Conservation (phyloP, 2,888 invertebrate genomes). For the Xestia sexstrigata region DNA sequence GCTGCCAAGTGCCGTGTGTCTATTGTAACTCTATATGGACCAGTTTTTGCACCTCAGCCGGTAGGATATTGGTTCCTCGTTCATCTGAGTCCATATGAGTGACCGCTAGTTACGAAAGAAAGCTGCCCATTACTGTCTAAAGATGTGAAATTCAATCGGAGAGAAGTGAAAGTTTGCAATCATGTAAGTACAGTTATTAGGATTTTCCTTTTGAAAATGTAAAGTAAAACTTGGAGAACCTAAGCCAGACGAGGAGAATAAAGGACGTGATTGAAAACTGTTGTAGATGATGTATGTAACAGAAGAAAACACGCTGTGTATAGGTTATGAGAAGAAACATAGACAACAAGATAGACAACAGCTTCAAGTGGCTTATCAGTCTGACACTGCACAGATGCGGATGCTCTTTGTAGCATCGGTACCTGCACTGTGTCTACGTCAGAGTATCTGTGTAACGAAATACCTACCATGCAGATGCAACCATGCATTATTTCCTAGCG, state of each 20-base stretch:
- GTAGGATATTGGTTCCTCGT: conserved; percentile 28
- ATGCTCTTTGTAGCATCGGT: neutral
- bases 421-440: neutral
- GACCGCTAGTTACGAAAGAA: conserved; percentile 1
- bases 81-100: conserved; percentile 6
- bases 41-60: conserved; percentile 35
- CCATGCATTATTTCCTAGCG: no score
- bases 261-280: neutral
- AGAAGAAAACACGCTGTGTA: neutral
- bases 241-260: neutral
- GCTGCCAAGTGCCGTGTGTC: conserved; percentile 44
- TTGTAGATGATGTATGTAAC: neutral
- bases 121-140: neutral
- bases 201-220: neutral
- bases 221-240: neutral
- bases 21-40: conserved; percentile 67
- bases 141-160: neutral
- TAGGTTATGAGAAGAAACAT: neutral
- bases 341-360: neutral
- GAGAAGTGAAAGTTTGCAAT: neutral
- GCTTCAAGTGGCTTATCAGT: neutral
- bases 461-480: no score
- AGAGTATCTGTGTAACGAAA: neutral
- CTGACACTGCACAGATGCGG: neutral
- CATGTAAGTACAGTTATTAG: neutral